Percentiles rank a stretch among this genome's conserved stretches.
Conservation (phyloP, 2,888 invertebrate species). For the Ennomos quercinarius region DNA sequence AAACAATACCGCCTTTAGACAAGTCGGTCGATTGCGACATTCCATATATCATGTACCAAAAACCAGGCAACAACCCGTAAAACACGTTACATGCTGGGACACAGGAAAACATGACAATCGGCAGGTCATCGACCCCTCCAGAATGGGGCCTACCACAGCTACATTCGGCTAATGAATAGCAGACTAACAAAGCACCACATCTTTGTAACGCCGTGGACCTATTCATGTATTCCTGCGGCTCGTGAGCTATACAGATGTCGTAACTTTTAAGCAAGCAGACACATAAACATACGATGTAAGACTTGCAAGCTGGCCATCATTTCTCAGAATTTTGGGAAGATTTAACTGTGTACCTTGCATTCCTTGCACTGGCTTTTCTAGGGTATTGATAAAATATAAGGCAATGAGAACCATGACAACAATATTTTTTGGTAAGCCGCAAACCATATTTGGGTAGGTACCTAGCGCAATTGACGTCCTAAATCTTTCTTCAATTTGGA, state of each 20-base stretch:
- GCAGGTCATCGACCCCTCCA: constrained; percentile 74
- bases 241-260: constrained; percentile 46
- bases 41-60: constrained; percentile 56
- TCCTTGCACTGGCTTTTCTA: no score
- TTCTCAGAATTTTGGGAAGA: not conserved
- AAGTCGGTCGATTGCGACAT: constrained; percentile 53
- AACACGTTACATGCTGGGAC: constrained; percentile 70
- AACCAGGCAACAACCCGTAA: constrained; percentile 65
- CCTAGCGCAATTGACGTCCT: no score
- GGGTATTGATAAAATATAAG: no score
- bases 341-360: no score
- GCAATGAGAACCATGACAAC: no score
- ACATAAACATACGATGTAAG: constrained; percentile 15
- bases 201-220: constrained; percentile 57
- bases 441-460: no score
- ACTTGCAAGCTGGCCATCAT: constrained; percentile 10
- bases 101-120: constrained; percentile 71
- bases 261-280: constrained; percentile 36
- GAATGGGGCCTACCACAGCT: constrained; percentile 73
- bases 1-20: constrained; percentile 31
- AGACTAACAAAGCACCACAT: constrained; percentile 74
- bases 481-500: no score
- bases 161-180: constrained; percentile 82
- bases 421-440: no score
- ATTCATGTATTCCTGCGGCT: constrained; percentile 61